A percentile compares a stretch with the other conserved stretches of the same genome.
Evolutionary conservation across 2,113 vertebrate genomes (phyloP).

Genomic region (Rhinopomastus cyanomelas): DNA sequence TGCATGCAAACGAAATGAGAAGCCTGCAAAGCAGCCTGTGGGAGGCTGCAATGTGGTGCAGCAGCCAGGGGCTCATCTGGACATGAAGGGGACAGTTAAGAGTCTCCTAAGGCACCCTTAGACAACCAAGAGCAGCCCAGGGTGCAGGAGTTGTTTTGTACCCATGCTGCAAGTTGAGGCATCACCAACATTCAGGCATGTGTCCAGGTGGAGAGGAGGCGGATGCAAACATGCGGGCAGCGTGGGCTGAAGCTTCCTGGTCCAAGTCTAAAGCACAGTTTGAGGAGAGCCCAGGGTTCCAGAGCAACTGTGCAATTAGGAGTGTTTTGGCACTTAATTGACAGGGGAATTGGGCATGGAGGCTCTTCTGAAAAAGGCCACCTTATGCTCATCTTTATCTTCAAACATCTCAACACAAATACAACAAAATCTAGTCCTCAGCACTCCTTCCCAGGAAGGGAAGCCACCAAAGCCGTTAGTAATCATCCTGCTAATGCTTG

Average conservation of each 20-base stretch:
- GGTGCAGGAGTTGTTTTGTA: neutral
- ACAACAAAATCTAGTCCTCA: neutral
- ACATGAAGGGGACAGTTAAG: neutral
- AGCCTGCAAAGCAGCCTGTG: neutral
- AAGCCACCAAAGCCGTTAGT: neutral
- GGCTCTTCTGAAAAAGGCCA: slow-evolving; percentile 30
- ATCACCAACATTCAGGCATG: neutral
- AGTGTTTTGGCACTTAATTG: neutral
- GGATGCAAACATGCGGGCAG: slow-evolving; percentile 4
- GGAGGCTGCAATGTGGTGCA: neutral
- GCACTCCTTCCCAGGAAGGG: slow-evolving; percentile 20
- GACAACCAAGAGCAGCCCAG: neutral
- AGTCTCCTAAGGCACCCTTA: neutral
- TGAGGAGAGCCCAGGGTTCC: neutral
- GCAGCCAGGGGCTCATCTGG: neutral
- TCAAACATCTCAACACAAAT: slow-evolving; percentile 39
- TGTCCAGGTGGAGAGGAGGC: slow-evolving; percentile 40
- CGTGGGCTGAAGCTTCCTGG: slow-evolving; percentile 50
- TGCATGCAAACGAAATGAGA: neutral
- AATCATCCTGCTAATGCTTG: slow-evolving; percentile 19
- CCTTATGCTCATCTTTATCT: slow-evolving; percentile 36
- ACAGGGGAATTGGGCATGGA: neutral
- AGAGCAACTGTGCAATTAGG: slow-evolving; percentile 5
- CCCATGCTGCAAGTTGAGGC: neutral
- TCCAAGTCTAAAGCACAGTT: neutral